phyloP scores from a whole-genome alignment of 2,888 invertebrate genomes.

The Amphipyra tragopoginis region DNA sequence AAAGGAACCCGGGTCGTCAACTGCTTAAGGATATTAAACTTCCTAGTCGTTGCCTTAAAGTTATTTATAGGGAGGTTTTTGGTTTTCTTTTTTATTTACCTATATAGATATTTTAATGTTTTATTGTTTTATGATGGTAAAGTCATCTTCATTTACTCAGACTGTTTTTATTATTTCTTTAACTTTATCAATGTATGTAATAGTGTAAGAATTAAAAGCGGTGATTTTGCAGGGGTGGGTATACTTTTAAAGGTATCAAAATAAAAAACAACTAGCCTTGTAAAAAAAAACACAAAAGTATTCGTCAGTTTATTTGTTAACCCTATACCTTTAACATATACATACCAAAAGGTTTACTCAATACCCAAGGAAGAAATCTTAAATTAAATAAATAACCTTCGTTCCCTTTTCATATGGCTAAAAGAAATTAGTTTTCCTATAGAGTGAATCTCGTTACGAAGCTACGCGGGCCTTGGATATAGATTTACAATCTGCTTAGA shows the following conservation, averaged over 20 bases:
- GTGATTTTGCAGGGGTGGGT: no score
- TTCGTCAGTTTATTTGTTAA: background rate
- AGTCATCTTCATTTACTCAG: no score
- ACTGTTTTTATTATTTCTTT: no score
- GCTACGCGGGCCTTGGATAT: slow-evolving; percentile 18
- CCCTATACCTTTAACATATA: background rate
- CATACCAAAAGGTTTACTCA: slow-evolving; percentile 1
- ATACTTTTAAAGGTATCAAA: no score
- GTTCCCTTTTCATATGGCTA: slow-evolving; percentile 19
- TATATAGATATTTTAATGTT: background rate
- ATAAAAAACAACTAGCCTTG: background rate
- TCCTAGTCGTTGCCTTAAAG: slow-evolving; percentile 62
- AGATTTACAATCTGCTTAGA: slow-evolving; percentile 34
- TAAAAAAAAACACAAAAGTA: background rate
- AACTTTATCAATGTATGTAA: no score
- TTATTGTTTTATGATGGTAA: no score
- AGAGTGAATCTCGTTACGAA: slow-evolving; percentile 36
- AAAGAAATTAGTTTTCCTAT: slow-evolving; percentile 45
- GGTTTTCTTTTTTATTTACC: slow-evolving; percentile 37
- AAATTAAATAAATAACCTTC: slow-evolving; percentile 38
- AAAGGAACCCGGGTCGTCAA: slow-evolving; percentile 72
- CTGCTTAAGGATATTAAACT: slow-evolving; percentile 78
- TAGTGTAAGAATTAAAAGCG: no score
- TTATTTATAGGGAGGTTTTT: slow-evolving; percentile 57
- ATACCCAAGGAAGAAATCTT: slow-evolving; percentile 8